phyloP scores from a whole-genome alignment of 2,797 vertebrate species.

The Pseudochirops cupreus region DNA sequence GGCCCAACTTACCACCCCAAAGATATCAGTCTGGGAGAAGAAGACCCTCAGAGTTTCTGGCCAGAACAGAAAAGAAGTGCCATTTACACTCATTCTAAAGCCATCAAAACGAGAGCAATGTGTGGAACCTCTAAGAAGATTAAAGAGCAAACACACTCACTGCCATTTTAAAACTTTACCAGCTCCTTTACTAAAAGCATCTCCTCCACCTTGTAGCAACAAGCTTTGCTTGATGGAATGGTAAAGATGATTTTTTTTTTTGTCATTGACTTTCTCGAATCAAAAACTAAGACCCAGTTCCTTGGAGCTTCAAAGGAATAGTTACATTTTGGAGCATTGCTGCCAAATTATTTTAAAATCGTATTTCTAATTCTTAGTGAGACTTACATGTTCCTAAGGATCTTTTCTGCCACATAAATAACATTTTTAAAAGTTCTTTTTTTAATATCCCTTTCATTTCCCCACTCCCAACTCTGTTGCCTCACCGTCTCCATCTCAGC shows the following conservation, averaged over 20 bases:
- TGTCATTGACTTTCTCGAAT: neutral
- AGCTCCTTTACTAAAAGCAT: neutral
- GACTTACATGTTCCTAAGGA: neutral
- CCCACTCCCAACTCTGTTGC: neutral
- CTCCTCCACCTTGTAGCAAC: neutral
- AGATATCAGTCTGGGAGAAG: neutral
- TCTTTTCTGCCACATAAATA: neutral
- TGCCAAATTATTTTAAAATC: neutral
- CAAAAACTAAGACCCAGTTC: neutral
- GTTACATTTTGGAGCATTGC: neutral
- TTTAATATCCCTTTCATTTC: neutral
- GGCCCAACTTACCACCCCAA: neutral
- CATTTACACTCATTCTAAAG: neutral
- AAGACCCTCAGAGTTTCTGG: neutral
- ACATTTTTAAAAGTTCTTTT: neutral
- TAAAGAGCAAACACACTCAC: neutral
- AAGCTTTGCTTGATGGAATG: neutral
- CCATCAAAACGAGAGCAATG: neutral
- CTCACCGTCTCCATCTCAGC: neutral
- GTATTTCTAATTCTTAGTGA: neutral
- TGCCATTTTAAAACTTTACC: neutral
- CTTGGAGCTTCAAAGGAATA: neutral
- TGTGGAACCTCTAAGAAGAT: neutral
- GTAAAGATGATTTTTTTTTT: neutral
- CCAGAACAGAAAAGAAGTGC: neutral